Conservation (phyloP, 2,888 invertebrate species). For the Dendrolimus pini region DNA sequence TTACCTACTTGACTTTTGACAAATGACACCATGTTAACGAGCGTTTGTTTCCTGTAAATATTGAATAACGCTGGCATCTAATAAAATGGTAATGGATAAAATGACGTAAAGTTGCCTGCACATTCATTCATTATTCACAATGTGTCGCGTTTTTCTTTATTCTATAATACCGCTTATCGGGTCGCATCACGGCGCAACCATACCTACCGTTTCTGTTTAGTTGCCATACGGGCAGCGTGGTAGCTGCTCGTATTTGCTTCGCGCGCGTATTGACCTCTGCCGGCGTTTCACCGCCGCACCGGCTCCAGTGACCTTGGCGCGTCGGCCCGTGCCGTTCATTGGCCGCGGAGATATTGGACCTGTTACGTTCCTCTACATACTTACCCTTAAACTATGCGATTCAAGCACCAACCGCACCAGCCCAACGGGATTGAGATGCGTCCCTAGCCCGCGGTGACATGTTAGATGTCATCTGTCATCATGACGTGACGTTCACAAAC, state of each 20-base stretch:
- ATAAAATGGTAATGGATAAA: conserved; percentile 19
- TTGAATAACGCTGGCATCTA: not conserved
- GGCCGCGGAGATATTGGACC: conserved; percentile 59
- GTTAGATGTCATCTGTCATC: conserved; percentile 64
- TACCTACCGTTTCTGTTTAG: conserved; percentile 48
- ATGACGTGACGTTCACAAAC: conserved; percentile 54
- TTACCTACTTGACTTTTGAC: too few species aligned
- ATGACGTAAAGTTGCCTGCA: conserved; percentile 36
- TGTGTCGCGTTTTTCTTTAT: conserved; percentile 61
- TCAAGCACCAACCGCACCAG: conserved; percentile 32
- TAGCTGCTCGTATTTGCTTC: conserved; percentile 45
- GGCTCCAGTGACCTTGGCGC: conserved; percentile 62
- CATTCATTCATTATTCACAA: conserved; percentile 64
- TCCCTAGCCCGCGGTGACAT: conserved; percentile 41
- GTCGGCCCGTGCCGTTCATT: conserved; percentile 62
- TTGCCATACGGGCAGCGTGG: conserved; percentile 66
- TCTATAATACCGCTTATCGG: conserved; percentile 70
- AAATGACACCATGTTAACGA: not conserved
- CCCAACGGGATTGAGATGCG: conserved; percentile 37
- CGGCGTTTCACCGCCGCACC: conserved; percentile 35
- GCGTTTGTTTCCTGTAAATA: not conserved
- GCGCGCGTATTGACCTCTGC: conserved; percentile 49
- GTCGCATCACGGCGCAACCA: conserved; percentile 47
- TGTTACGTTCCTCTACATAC: conserved; percentile 38
- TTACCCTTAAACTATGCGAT: conserved; percentile 53